Base-by-base conservation (phyloP, 2,888 invertebrate genomes). In the Hemithea aestivaria region DNA sequence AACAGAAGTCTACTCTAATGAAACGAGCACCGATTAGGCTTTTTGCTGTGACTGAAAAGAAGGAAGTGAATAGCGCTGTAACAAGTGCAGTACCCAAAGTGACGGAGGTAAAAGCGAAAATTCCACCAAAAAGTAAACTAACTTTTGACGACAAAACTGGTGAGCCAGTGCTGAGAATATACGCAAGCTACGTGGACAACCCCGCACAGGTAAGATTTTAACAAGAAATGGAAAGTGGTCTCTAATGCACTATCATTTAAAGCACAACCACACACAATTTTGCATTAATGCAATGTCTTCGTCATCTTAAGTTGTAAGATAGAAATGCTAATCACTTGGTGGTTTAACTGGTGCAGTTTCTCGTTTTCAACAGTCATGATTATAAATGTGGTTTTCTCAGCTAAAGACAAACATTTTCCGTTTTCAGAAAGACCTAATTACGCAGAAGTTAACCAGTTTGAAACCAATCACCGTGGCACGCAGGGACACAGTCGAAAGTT, bases 101-200 rank as follows among this genome's bases (percentile, higher is more conserved):
- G 11, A 62, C 71, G 1, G 61, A 75, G 2, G 73, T 83, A 0
- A 84, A 83, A 56, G 81, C 81, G 0, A 84, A 76, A 51, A 80
- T 80, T 39, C 81, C 85, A 10, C 78, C 83, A 6, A 82, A 78
- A 42, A 84, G 78, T 49, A 85, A 82, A 53, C 51, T 87, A 31
- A 78, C 75, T 1, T 79, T 78, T 51, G 87, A 85, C 41, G 79
- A 81, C 36, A 77, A 79, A 39, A 82, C 82, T 23, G 85, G 84
- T 4, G 83, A 85, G 45, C 85, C 88, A 3, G 80, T 89, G 11
- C 68, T 90, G 51, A 82, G 88, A 52, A 89, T 90, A 61, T 90
- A 89, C 50, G 89, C 87, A 1, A 87, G 82, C 52, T 87, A 85
- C 39, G 58, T 75, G 22, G 78, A 83, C 37, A 74, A 51, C 45